Conservation (phyloP, 2,888 invertebrate genomes). For the Pristionchus fissidentatus region DNA sequence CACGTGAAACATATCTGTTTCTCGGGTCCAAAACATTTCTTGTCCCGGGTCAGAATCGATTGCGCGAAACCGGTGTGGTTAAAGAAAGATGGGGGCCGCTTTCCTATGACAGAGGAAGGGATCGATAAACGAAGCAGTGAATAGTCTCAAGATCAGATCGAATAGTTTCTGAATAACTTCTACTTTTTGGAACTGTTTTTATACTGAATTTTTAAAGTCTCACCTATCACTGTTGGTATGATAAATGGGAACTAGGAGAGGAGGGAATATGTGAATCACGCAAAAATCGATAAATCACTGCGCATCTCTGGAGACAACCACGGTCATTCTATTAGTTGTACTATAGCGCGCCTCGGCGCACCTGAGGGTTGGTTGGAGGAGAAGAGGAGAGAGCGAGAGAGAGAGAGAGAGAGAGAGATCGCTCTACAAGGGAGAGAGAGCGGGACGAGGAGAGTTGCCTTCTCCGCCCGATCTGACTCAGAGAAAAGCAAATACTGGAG, state of each 20-base stretch:
- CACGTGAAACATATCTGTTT: too few species aligned
- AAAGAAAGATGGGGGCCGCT: neutral
- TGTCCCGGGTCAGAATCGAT: neutral
- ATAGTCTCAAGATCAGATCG: too few species aligned
- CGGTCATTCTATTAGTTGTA: slow-evolving; percentile 30
- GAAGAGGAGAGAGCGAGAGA: neutral
- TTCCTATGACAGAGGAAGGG: neutral
- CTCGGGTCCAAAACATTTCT: too few species aligned
- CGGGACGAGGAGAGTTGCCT: slow-evolving; percentile 2
- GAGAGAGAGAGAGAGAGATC: neutral
- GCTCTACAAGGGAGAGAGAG: too few species aligned
- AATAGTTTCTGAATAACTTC: too few species aligned
- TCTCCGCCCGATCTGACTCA: slow-evolving; percentile 22
- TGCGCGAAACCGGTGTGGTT: neutral
- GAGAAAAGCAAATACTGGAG: neutral
- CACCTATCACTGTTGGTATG: too few species aligned
- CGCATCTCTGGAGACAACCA: too few species aligned
- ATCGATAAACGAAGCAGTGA: too few species aligned
- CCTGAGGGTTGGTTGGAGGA: too few species aligned
- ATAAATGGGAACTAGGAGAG: too few species aligned
- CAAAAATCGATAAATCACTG: neutral
- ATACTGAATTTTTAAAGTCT: too few species aligned
- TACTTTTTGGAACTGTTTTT: too few species aligned
- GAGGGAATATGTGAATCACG: neutral
- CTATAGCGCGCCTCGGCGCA: slow-evolving; percentile 37